phyloP scores from a whole-genome alignment of 23 tunicate species.

The Styela clava region DNA sequence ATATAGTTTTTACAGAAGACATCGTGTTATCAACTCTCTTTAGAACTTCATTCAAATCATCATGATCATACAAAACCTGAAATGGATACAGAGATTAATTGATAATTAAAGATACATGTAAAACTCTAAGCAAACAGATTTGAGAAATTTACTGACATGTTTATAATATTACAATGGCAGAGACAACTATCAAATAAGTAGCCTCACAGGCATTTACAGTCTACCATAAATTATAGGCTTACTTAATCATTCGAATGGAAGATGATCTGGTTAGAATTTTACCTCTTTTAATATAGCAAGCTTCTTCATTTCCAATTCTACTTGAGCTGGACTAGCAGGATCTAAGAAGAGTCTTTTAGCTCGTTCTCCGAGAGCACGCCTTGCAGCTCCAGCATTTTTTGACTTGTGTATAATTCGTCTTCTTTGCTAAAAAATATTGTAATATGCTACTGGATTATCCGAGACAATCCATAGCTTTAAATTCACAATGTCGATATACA shows the following conservation, averaged over 20 bases:
- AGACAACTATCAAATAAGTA: too few relatives aligned
- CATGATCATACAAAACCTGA: constrained; percentile 90
- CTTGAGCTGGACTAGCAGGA: constrained; percentile 78
- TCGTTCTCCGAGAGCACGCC: constrained; percentile 47
- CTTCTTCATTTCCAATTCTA: constrained; percentile 88
- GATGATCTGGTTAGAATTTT: too few relatives aligned
- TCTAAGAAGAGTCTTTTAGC: constrained; percentile 67
- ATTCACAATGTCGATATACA: neutral
- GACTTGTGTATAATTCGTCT: constrained; percentile 63
- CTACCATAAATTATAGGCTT: too few relatives aligned
- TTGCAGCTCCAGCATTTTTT: constrained; percentile 85
- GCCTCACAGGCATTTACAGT: too few relatives aligned
- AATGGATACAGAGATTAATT: neutral
- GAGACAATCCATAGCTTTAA: neutral
- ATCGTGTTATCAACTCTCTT: constrained; percentile 84
- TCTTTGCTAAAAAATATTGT: constrained; percentile 40
- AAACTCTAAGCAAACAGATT: neutral
- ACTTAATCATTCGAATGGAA: too few relatives aligned
- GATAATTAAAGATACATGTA: neutral
- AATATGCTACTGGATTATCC: too few relatives aligned
- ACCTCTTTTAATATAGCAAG: constrained; percentile 80
- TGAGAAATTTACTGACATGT: neutral
- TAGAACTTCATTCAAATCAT: constrained; percentile 86
- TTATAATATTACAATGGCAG: too few relatives aligned
- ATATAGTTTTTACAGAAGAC: constrained; percentile 69